Percentiles rank a stretch among this genome's conserved stretches.
These are phyloP conservation scores for Sminthurinus aureus DNA, from an alignment of 2,888 invertebrate genomes.

Conservation along the genomic window DNA sequence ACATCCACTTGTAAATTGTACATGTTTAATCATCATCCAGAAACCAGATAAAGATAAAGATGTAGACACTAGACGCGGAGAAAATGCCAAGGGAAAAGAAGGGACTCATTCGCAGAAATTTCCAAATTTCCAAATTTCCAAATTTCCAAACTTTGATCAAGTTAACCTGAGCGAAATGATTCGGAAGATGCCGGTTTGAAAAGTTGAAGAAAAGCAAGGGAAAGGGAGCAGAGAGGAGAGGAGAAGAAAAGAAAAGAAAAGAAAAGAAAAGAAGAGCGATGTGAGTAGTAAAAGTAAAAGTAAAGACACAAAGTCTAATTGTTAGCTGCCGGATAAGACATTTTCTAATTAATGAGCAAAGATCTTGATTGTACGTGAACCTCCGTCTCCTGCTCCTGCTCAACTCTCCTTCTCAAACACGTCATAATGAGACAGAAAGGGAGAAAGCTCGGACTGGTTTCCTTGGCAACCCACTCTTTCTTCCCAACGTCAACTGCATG, in stretches of 20 bases:
- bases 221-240: neutral
- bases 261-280: neutral
- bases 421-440: no score
- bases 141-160: neutral
- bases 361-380: conserved; percentile 4
- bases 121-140: neutral
- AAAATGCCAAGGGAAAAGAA: no score
- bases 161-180: conserved; percentile 16
- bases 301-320: neutral
- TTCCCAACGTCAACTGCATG: neutral
- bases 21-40: no score
- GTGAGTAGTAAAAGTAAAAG: neutral
- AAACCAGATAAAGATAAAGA: no score
- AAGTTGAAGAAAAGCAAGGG: neutral
- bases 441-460: no score
- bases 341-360: conserved; percentile 32
- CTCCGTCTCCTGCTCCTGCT: neutral
- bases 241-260: neutral
- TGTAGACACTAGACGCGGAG: no score
- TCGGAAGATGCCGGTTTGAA: neutral
- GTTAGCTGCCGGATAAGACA: neutral
- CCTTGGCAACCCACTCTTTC: no score
- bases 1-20: no score
- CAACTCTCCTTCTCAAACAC: neutral
- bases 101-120: neutral